Percentiles rank a stretch among this genome's conserved stretches.
These are phyloP conservation scores for Exephanes ischioxanthus DNA, from an alignment of 2,888 invertebrate genomes.

Conservation along the genomic window DNA sequence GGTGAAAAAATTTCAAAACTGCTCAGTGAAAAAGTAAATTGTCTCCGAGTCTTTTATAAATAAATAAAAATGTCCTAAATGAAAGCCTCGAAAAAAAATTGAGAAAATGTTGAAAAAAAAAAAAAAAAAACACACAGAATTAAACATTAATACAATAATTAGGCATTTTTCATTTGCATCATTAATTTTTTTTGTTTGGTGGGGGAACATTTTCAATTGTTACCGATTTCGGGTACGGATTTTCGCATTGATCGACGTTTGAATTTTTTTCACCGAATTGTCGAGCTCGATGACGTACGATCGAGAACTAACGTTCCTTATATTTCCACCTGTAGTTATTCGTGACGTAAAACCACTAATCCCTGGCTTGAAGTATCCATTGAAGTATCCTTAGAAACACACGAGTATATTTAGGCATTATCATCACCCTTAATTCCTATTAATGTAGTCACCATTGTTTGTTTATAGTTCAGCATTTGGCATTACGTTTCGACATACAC, in stretches of 20 bases:
- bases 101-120: no score
- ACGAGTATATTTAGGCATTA: neutral
- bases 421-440: conserved; percentile 13
- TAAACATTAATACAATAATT: no score
- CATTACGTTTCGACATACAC: conserved; percentile 91
- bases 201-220: no score
- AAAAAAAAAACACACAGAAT: no score
- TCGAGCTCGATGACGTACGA: neutral
- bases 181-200: no score
- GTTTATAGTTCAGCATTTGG: conserved; percentile 91
- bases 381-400: neutral
- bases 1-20: neutral
- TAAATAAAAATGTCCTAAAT: no score
- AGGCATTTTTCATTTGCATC: no score
- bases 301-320: neutral
- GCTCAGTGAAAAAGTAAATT: no score
- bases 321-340: neutral
- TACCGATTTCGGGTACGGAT: neutral
- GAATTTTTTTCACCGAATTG: neutral
- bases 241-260: neutral
- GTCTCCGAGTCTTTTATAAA: no score
- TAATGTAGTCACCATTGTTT: conserved; percentile 67
- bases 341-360: neutral
- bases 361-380: neutral
- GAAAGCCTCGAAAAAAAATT: no score